phyloP scores from a whole-genome alignment of 2,888 invertebrate species.

The Tetranychus truncatus region DNA sequence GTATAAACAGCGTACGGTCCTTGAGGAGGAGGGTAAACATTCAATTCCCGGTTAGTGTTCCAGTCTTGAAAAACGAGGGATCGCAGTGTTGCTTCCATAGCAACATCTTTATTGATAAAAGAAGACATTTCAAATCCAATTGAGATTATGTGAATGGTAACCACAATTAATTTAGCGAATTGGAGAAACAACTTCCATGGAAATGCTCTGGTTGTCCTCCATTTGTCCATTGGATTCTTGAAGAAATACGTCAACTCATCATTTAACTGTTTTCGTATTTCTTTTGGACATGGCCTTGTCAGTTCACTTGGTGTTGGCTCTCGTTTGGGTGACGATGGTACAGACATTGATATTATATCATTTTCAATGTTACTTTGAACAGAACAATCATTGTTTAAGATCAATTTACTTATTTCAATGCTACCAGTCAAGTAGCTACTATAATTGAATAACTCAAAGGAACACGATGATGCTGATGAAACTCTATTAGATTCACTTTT shows the following conservation, averaged over 20 bases:
- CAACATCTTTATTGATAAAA: constrained; percentile 74
- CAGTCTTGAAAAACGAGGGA: constrained; percentile 78
- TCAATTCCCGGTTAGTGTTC: constrained; percentile 55
- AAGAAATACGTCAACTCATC: constrained; percentile 62
- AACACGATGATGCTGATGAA: too few species aligned
- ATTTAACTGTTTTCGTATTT: background rate
- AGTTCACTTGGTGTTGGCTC: background rate
- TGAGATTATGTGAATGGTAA: constrained; percentile 76
- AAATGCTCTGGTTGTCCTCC: constrained; percentile 73
- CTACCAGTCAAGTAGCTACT: too few species aligned
- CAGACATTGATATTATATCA: too few species aligned
- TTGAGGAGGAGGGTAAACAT: constrained; percentile 74
- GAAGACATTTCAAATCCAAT: constrained; percentile 82
- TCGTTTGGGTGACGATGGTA: background rate
- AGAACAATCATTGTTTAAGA: too few species aligned
- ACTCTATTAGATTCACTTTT: too few species aligned
- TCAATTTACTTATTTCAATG: too few species aligned
- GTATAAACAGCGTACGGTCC: constrained; percentile 78
- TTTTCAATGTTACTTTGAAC: too few species aligned
- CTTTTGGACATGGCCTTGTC: background rate
- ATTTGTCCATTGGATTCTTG: constrained; percentile 97
- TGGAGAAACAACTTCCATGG: constrained; percentile 92
- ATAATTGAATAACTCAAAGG: too few species aligned
- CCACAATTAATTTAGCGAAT: constrained; percentile 79
- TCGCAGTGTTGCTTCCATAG: constrained; percentile 70